A percentile compares a stretch with the other conserved stretches of the same genome.
Evolutionary conservation across 2,113 vertebrate genomes (phyloP).

Genomic region (Cryptomyrus ogoouensis): DNA sequence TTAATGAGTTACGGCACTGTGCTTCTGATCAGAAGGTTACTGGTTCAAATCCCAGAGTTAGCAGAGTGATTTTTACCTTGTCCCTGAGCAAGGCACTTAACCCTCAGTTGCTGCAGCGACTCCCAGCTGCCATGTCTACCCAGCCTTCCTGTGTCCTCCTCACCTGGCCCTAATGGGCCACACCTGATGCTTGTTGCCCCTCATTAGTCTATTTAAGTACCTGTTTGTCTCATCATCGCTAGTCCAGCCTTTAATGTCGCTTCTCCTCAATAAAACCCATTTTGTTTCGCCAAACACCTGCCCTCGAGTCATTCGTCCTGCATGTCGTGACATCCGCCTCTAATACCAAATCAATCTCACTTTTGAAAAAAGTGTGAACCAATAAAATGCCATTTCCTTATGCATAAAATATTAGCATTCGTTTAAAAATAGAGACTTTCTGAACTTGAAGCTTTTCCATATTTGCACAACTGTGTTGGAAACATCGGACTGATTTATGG

Average conservation of each 20-base stretch:
- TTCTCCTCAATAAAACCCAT: background rate
- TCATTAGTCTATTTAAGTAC: background rate
- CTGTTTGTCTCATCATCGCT: background rate
- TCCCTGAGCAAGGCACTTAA: background rate
- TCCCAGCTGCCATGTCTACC: background rate
- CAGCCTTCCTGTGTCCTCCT: background rate
- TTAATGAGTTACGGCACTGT: background rate
- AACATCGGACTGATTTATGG: background rate
- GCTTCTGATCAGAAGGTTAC: background rate
- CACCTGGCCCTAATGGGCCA: background rate
- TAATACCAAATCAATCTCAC: background rate
- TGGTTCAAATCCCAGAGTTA: background rate
- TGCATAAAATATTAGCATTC: background rate
- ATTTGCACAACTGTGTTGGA: background rate
- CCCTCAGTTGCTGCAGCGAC: background rate
- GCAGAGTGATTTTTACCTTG: background rate
- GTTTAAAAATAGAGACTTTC: background rate
- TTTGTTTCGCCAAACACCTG: background rate
- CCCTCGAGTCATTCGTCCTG: background rate
- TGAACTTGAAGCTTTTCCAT: background rate
- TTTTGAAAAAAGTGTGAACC: background rate
- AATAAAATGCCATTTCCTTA: background rate
- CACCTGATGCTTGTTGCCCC: background rate
- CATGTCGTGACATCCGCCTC: background rate
- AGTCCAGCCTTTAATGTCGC: background rate